Base-by-base conservation (phyloP, 2,888 invertebrate genomes). In the Polymixis lichenea region DNA sequence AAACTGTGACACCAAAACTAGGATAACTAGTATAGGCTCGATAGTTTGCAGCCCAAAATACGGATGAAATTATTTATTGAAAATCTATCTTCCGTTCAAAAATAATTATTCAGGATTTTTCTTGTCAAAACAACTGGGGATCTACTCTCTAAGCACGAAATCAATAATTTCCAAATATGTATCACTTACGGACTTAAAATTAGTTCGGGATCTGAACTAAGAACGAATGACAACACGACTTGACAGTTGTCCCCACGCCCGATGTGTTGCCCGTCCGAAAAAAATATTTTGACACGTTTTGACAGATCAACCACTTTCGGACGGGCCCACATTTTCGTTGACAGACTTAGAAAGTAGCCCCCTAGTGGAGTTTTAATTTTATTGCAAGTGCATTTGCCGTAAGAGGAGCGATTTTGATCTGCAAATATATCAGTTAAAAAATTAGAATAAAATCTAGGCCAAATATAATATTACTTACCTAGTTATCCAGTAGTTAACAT, bases 1-100 rank as follows among this genome's bases (percentile, higher is more conserved):
- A 51, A 69, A 87, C 87, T 85, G 75, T 80, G 76, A 78, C 82
- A 75, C 84, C 86, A 81, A 75, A 87, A 85, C 87, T 82, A 77
- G 71, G 25, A 64, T 65, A 62, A 58, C 58, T 77, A 77, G 58
- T 56, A 58, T 73, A 71, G 49, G 6, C 32, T 53, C 56, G 71
- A 72, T 72, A 74, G 32, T 84, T 78, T 84, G 73, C 83, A 86
- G 86, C 86, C 6, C 66, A 66, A 73, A 83, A 56, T 58, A 58
- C 3, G 43, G 9, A n/a, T 15, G 43, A 61, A 9, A 58, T 28
- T 8, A 25, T 28, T 17, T 58, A 58, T 32, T 46, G 11, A 38
- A 15, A 49, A 55, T 25, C 3, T 15, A 4, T 22, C 22, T 66
- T 32, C 22, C 19, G 55, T 32, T 8, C 15, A 38, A 28, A 73